Evolutionary conservation across 2,888 invertebrate species (phyloP), one percentile per base, ranked within the genome.

Genomic region (Zygaena filipendulae): DNA sequence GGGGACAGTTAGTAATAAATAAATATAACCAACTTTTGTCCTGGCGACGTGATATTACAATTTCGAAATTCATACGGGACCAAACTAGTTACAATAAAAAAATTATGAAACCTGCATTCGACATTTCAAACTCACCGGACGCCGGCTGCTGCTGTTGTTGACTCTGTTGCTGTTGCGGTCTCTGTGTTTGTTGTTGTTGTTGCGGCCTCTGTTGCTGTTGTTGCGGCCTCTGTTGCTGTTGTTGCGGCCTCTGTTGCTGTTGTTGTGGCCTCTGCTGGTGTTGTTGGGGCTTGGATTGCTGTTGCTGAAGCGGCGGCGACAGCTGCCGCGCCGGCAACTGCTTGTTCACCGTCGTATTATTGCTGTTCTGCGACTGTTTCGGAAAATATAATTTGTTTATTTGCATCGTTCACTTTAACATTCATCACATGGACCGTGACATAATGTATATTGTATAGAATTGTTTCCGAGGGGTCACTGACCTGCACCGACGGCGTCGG

Each of bases 231-330:
- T 45, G 47, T 30, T 56, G 61, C 26, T 64, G 68, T 29, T 58
- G 59, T 32, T 53, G 49, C 22, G 45, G 45, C 23, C 40, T 57
- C 34, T 45, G 47, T 30, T 56, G 61, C 26, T 64, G 68, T 29
- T 58, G 59, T 32, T 53, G 49, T 21, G 45, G 45, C 23, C 40
- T 57, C 34, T 45, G 47, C 30, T 56, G 61, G 25, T 64, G 68
- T 29, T 58, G 59, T 32, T 53, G 49, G 21, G 45, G 45, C 23
- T 41, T 57, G 33, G 44, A 46, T 30, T 56, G 61, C 26, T 64
- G 68, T 29, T 58, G 59, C 32, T 53, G 49, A 31, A 52, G 30
- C 23, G 29, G 54, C 2, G 56, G 42, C n/a, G n/a, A n/a, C n/a
- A n/a, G n/a, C n/a, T n/a, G n/a, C n/a, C n/a, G n/a, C n/a, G n/a